phyloP scores from a whole-genome alignment of 2,888 invertebrate genomes.

The Coenonympha glycerion region DNA sequence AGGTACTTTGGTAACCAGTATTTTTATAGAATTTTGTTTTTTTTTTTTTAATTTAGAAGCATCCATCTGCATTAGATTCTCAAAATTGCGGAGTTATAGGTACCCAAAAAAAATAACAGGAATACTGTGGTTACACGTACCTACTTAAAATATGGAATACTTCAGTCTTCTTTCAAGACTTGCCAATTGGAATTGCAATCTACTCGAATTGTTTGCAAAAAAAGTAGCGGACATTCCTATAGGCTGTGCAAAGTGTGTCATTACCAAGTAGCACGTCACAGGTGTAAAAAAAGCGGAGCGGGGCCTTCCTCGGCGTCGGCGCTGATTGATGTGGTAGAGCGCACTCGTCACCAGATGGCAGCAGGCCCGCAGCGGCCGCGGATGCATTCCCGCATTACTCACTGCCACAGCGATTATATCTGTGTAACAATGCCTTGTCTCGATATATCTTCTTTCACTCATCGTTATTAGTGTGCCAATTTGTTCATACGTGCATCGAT shows the following conservation, averaged over 20 bases:
- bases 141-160: too few species aligned
- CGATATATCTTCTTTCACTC: conserved; percentile 25
- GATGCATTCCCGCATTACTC: conserved; percentile 27
- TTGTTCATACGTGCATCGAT: conserved; percentile 12
- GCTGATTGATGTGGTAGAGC: conserved; percentile 24
- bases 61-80: too few species aligned
- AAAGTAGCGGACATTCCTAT: neutral
- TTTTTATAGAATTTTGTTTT: too few species aligned
- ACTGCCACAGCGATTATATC: conserved; percentile 25
- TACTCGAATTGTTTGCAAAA: too few species aligned
- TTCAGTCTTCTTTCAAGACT: too few species aligned
- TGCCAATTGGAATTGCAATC: too few species aligned
- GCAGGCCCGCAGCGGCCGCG: conserved; percentile 1
- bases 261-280: conserved; percentile 25
- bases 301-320: conserved; percentile 21
- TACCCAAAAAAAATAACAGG: too few species aligned
- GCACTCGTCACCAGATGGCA: conserved; percentile 13
- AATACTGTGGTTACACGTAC: too few species aligned
- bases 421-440: conserved; percentile 25
- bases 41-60: too few species aligned
- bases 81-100: too few species aligned
- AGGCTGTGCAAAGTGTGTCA: conserved; percentile 23
- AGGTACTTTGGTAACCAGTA: too few species aligned
- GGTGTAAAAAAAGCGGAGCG: conserved; percentile 22
- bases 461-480: conserved; percentile 26